Conservation (phyloP, 1,140 invertebrate genomes). For the Drosophila pectinifera region DNA sequence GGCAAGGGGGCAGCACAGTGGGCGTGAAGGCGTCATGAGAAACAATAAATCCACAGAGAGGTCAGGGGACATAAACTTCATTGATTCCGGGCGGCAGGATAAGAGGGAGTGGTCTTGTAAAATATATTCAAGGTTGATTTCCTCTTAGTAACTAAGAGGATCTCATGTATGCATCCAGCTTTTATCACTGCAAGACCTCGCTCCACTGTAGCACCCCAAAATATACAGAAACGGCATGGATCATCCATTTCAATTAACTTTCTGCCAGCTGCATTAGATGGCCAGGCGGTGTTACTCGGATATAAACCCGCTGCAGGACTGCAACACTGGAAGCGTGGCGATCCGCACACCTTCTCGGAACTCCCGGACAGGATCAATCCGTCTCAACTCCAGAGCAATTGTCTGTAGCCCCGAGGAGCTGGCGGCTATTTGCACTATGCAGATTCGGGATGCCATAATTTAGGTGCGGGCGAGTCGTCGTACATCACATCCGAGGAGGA, state of each 20-base stretch:
- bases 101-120: neutral
- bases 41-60: constrained; percentile 11
- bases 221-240: neutral
- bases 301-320: constrained; percentile 13
- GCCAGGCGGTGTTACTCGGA: constrained; percentile 36
- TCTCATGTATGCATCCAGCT: no score
- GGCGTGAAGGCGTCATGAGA: constrained; percentile 49
- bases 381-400: constrained; percentile 22
- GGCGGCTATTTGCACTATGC: constrained; percentile 75
- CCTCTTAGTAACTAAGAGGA: no score
- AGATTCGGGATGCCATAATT: constrained; percentile 61
- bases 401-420: constrained; percentile 75
- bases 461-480: constrained; percentile 70
- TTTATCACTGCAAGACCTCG: no score
- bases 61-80: constrained; percentile 3
- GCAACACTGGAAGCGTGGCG: constrained; percentile 74
- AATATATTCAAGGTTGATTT: no score
- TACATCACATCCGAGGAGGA: constrained; percentile 44
- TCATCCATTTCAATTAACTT: constrained; percentile 68
- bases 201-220: constrained; percentile 38
- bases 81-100: neutral
- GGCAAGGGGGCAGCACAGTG: constrained; percentile 60
- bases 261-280: constrained; percentile 66
- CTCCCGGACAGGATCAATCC: constrained; percentile 23
- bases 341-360: constrained; percentile 73